Percentiles rank a stretch among this genome's conserved stretches.
phyloP scores from a whole-genome alignment of 2,797 vertebrate species.

The Yasuhikotakia modesta region DNA sequence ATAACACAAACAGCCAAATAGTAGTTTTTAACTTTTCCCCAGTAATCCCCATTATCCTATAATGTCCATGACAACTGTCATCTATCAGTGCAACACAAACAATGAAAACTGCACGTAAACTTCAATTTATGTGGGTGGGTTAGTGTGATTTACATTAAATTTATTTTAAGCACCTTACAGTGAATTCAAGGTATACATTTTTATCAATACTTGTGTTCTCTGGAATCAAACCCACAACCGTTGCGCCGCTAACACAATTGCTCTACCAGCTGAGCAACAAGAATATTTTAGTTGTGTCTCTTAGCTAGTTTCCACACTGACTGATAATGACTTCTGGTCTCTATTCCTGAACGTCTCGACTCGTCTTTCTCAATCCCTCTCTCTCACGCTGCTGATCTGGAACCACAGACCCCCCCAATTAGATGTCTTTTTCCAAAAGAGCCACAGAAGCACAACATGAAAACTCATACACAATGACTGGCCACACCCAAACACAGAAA shows the following conservation, averaged over 20 bases:
- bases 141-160: slow-evolving; percentile 29
- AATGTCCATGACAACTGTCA: too few relatives aligned
- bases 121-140: not conserved
- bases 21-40: not conserved
- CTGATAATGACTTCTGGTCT: slow-evolving; percentile 45
- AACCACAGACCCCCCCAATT: slow-evolving; percentile 47
- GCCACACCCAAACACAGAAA: slow-evolving; percentile 35
- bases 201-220: too few relatives aligned
- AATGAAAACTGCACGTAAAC: not conserved
- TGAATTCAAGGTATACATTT: too few relatives aligned
- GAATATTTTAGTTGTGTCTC: slow-evolving; percentile 43
- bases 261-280: too few relatives aligned
- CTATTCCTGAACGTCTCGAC: slow-evolving; percentile 20
- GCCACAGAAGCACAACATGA: slow-evolving; percentile 19
- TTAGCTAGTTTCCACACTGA: slow-evolving; percentile 38
- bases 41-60: too few relatives aligned
- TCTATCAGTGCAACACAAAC: too few relatives aligned
- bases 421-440: slow-evolving; percentile 47
- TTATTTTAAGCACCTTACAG: too few relatives aligned
- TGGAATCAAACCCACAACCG: too few relatives aligned
- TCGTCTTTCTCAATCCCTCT: slow-evolving; percentile 30
- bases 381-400: slow-evolving; percentile 26
- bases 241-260: too few relatives aligned
- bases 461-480: slow-evolving; percentile 15
- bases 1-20: not conserved